Conservation (phyloP, 2,113 vertebrate species). For the Bufo bufo region DNA sequence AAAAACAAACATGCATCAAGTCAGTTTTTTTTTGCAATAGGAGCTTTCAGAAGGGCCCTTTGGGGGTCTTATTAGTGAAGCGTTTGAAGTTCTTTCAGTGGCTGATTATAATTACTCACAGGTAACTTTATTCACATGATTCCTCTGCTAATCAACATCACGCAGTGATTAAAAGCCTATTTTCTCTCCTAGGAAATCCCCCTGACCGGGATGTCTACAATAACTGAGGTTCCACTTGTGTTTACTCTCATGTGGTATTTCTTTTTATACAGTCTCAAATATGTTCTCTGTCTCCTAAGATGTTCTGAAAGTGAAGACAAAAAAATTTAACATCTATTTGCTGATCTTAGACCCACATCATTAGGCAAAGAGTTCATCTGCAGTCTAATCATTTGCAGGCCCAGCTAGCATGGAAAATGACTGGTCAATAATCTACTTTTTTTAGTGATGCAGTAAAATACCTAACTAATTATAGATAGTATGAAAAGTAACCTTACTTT, state of each 20-base stretch:
- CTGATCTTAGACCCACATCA: slow-evolving; percentile 2
- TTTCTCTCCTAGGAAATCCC: slow-evolving; percentile 63
- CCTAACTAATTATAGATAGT: neutral
- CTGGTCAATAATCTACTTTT: neutral
- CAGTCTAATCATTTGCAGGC: neutral
- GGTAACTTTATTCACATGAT: slow-evolving; percentile 65
- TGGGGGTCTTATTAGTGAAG: slow-evolving; percentile 67
- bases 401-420: neutral
- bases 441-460: neutral
- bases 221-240: slow-evolving; percentile 58
- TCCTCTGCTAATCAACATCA: slow-evolving; percentile 75
- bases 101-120: slow-evolving; percentile 73
- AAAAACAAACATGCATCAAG: slow-evolving; percentile 42
- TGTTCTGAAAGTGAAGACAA: neutral
- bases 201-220: slow-evolving; percentile 62
- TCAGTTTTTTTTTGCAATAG: slow-evolving; percentile 57
- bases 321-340: neutral
- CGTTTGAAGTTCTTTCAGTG: slow-evolving; percentile 66
- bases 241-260: slow-evolving; percentile 61
- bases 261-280: slow-evolving; percentile 58
- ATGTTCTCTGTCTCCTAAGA: neutral
- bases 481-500: neutral
- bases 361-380: neutral
- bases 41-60: slow-evolving; percentile 58
- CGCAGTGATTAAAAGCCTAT: slow-evolving; percentile 71